Percentiles rank a stretch among this genome's conserved stretches.
Conservation (phyloP, 2,888 invertebrate species). For the Meganola albula region DNA sequence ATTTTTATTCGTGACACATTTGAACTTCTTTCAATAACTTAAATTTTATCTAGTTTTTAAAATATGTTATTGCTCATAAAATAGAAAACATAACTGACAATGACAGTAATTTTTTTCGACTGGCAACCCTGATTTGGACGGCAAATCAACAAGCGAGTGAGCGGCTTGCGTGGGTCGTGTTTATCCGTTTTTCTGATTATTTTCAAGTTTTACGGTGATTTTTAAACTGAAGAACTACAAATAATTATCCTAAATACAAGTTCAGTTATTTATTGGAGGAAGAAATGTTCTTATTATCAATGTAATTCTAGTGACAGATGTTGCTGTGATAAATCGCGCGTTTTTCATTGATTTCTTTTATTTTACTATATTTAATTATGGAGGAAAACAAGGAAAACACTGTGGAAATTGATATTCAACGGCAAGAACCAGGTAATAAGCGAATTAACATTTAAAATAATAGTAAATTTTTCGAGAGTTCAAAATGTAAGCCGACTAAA, state of each 20-base stretch:
- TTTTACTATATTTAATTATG: slow-evolving; percentile 38
- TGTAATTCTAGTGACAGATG: slow-evolving; percentile 56
- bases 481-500: slow-evolving; percentile 41
- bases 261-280: too few relatives aligned
- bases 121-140: slow-evolving; percentile 54
- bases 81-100: too few relatives aligned
- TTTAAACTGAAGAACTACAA: too few relatives aligned
- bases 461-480: too few relatives aligned
- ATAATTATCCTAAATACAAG: too few relatives aligned
- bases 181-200: slow-evolving; percentile 24
- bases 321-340: slow-evolving; percentile 56
- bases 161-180: too few relatives aligned
- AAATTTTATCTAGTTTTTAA: too few relatives aligned
- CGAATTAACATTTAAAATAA: too few relatives aligned
- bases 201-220: slow-evolving; percentile 17
- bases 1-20: too few relatives aligned
- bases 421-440: slow-evolving; percentile 42
- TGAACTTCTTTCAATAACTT: too few relatives aligned
- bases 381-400: slow-evolving; percentile 42
- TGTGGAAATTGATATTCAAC: slow-evolving; percentile 35
- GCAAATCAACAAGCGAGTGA: slow-evolving; percentile 65
- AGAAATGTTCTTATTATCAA: slow-evolving; percentile 43
- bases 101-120: slow-evolving; percentile 6
- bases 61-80: too few relatives aligned
- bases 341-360: slow-evolving; percentile 38